phyloP scores from a whole-genome alignment of 2,888 invertebrate species.

The Apomyelois bistriatella region DNA sequence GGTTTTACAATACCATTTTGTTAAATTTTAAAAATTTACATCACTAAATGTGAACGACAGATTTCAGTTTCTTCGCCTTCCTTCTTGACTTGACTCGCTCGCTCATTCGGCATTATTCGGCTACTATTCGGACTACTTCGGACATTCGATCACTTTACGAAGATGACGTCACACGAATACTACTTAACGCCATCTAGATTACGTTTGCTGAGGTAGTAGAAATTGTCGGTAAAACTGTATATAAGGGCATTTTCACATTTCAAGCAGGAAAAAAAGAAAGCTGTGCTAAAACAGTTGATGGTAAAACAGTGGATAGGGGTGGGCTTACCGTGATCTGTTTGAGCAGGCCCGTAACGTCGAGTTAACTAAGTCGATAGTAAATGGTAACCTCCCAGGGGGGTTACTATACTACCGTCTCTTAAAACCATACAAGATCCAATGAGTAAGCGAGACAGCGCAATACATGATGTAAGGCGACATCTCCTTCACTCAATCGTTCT shows the following conservation, averaged over 20 bases:
- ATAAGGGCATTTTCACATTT: neutral
- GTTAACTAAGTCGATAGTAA: too few species aligned
- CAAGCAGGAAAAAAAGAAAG: too few species aligned
- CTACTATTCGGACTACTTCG: slow-evolving; percentile 80
- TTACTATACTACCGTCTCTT: too few species aligned
- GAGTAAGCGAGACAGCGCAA: too few species aligned
- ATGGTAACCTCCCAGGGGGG: too few species aligned
- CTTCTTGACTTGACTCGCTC: slow-evolving; percentile 73
- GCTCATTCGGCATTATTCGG: slow-evolving; percentile 83
- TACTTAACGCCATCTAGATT: slow-evolving; percentile 37
- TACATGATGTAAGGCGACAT: too few species aligned
- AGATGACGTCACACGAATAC: slow-evolving; percentile 55
- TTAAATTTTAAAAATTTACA: slow-evolving; percentile 78
- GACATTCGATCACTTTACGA: slow-evolving; percentile 71
- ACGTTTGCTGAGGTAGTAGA: neutral
- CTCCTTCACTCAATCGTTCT: too few species aligned
- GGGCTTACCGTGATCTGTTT: too few species aligned
- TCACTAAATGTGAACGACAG: slow-evolving; percentile 81
- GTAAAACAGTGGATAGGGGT: too few species aligned
- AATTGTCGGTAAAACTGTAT: slow-evolving; percentile 33
- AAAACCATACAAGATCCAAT: too few species aligned
- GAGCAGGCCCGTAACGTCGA: too few species aligned
- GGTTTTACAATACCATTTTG: slow-evolving; percentile 78
- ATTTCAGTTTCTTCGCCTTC: slow-evolving; percentile 84
- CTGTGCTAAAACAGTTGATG: too few species aligned